These are phyloP conservation scores for Scaptomyza caliginosa DNA, from an alignment of 2,888 invertebrate genomes.

Conservation along the genomic window DNA sequence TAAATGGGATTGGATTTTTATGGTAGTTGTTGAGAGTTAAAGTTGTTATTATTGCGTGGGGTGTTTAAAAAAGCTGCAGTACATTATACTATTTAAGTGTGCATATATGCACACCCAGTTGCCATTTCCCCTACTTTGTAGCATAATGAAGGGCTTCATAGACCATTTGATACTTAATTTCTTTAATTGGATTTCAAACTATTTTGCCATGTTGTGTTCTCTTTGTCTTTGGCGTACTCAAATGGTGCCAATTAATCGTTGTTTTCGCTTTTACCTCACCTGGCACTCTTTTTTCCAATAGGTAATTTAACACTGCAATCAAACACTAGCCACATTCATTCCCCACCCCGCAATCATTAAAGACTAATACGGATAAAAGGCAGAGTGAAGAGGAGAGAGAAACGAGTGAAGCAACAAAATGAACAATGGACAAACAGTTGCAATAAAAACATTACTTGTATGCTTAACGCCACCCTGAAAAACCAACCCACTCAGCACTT, in stretches of 20 bases:
- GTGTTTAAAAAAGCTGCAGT: background rate
- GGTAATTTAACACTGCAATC: conserved; percentile 56
- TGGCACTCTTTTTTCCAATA: conserved; percentile 23
- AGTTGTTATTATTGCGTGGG: background rate
- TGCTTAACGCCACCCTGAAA: background rate
- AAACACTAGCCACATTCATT: conserved; percentile 30
- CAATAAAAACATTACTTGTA: conserved; percentile 14
- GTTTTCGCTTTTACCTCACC: conserved; percentile 21
- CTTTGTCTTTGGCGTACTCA: conserved; percentile 14
- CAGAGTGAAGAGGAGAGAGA: background rate
- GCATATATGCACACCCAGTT: background rate
- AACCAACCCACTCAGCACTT: background rate
- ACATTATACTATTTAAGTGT: background rate
- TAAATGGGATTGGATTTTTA: background rate
- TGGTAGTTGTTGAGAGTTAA: background rate
- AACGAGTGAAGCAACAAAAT: conserved; percentile 3
- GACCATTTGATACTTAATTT: conserved; percentile 73
- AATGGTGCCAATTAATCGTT: conserved; percentile 14
- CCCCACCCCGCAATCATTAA: conserved; percentile 15
- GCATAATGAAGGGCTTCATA: conserved; percentile 58
- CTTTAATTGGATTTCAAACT: conserved; percentile 73
- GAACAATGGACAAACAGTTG: conserved; percentile 5
- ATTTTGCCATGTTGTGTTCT: conserved; percentile 16
- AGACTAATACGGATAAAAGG: conserved; percentile 59
- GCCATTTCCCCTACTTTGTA: background rate